Conservation (phyloP, 2,113 vertebrate genomes). For the Ploceus nigricollis region DNA sequence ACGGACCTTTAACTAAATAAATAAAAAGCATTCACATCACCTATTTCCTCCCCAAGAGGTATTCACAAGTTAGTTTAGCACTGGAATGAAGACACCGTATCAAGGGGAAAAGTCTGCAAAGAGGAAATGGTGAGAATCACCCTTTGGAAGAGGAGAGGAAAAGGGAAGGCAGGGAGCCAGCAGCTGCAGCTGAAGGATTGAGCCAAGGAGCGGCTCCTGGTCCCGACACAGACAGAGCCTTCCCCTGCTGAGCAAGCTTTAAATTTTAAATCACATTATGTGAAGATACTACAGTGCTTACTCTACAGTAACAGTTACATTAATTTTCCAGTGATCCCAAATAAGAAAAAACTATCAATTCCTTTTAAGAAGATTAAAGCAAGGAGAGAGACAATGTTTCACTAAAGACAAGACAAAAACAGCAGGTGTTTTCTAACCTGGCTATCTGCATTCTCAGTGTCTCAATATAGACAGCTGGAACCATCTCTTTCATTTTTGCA, state of each 20-base stretch:
- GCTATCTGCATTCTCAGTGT: neutral
- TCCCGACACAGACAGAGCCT: neutral
- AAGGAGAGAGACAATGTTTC: neutral
- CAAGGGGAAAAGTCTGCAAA: conserved; percentile 20
- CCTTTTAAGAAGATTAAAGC: neutral
- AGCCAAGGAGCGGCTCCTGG: neutral
- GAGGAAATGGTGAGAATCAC: conserved; percentile 20
- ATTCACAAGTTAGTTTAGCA: neutral
- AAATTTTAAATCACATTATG: neutral
- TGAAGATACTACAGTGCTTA: neutral
- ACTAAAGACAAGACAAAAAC: neutral
- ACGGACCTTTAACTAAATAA: neutral
- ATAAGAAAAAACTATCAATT: neutral
- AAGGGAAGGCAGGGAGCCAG: conserved; percentile 34
- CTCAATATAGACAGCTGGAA: neutral
- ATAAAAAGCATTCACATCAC: neutral
- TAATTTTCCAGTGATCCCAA: neutral
- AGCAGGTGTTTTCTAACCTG: neutral
- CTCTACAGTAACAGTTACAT: neutral
- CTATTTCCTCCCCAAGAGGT: conserved; percentile 9
- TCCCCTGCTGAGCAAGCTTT: neutral
- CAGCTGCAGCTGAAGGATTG: conserved; percentile 12
- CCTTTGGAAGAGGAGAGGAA: conserved; percentile 16
- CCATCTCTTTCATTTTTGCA: neutral
- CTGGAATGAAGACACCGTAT: conserved; percentile 13